Evolutionary conservation across 2,797 vertebrate species (phyloP), one percentile per base, ranked within the genome.

Genomic region (Corythornis leucogaster): DNA sequence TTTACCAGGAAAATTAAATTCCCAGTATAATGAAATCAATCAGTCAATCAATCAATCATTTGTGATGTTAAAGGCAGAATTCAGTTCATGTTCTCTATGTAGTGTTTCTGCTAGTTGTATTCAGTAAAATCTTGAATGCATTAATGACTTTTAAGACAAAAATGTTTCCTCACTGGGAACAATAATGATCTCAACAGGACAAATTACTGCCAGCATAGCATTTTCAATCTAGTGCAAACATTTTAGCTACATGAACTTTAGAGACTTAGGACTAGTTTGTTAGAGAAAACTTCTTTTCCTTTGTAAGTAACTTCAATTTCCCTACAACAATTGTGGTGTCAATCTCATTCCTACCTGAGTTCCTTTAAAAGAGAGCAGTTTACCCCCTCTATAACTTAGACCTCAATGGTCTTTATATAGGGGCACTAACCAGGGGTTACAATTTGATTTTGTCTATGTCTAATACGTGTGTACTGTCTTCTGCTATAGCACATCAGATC

Each of bases 101-200:
- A 48, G 67, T 54, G 19, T 82, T 91, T 90, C 43, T 92, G 19
- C 61, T 91, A 42, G 66, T 55, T 85, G 24, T 74, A 68, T 82
- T 92, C 71, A 38, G 38, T 45, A 68, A 66, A 91, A 91, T 93
- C 80, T 94, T 92, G 90, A 96, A 92, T 30, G 35, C 15, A 85
- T 90, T 89, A 90, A 85, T 90, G 64, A 77, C 53, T 91, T 96
- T 91, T 50, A 85, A 74, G 54, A 58, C 48, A 89, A 93, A 93
- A 87, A 88, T 91, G 42, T 85, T 94, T 93, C 91, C 68, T 95
- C 58, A 58, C 71, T 89, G 71, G 76, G 26, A 93, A 73, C 68
- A 90, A 75, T 70, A 91, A 89, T 92, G 73, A 87, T 88, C 86
- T 81, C 71, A 90, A 75, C 68, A 80, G 57, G 61, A 77, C 26